Evolutionary conservation across 2,113 vertebrate species (phyloP).

Genomic region (Grallaria varia): DNA sequence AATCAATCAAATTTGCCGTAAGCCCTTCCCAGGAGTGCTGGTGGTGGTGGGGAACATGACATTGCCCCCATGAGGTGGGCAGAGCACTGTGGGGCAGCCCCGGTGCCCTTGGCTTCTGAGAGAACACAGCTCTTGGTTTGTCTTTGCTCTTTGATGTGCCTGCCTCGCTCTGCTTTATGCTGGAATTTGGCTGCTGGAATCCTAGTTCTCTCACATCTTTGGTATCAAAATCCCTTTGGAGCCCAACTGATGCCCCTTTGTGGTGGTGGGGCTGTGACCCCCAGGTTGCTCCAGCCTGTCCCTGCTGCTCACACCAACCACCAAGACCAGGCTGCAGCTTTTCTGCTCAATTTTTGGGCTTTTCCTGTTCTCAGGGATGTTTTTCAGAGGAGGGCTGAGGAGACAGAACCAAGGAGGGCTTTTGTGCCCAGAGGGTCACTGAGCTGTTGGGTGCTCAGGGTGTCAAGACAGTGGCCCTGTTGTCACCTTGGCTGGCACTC

Average conservation of each 20-base stretch:
- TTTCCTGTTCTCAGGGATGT: not conserved
- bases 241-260: not conserved
- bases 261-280: not conserved
- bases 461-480: not conserved
- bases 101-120: not conserved
- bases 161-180: not conserved
- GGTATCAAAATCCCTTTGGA: conserved; percentile 25
- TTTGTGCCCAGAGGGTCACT: not conserved
- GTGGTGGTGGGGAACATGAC: not conserved
- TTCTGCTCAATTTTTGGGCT: not conserved
- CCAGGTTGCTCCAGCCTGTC: not conserved
- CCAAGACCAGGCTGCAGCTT: not conserved
- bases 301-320: not conserved
- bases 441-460: not conserved
- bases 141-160: conserved; percentile 18
- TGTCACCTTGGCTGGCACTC: not conserved
- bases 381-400: not conserved
- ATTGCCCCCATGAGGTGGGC: not conserved
- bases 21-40: not conserved
- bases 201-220: not conserved
- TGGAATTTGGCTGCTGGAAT: conserved; percentile 48
- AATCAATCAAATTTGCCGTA: not conserved
- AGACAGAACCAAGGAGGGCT: not conserved
- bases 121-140: not conserved
- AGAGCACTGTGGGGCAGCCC: not conserved